Percentiles rank a stretch among this genome's conserved stretches.
These are phyloP conservation scores for Scyliorhinus canicula DNA, from an alignment of 2,797 vertebrate species.

Conservation along the genomic window DNA sequence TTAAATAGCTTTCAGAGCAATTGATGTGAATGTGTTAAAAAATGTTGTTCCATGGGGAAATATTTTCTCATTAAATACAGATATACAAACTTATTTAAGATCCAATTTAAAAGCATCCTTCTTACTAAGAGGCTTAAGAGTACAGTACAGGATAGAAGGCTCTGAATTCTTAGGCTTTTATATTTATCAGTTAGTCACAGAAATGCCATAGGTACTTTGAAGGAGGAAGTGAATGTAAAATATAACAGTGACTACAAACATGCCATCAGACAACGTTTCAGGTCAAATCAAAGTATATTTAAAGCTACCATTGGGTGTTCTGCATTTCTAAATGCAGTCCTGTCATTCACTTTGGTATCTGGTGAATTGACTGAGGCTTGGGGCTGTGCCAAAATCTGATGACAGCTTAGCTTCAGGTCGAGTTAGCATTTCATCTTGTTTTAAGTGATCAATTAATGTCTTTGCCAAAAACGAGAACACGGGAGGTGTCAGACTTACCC, in stretches of 20 bases:
- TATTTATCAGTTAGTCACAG: constrained; percentile 1
- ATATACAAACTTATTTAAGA: neutral
- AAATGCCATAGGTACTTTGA: neutral
- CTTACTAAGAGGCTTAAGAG: neutral
- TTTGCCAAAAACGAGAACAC: neutral
- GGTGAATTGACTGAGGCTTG: neutral
- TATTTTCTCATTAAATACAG: constrained; percentile 12
- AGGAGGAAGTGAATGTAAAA: neutral
- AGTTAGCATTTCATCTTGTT: neutral
- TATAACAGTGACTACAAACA: neutral
- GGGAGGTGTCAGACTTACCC: neutral
- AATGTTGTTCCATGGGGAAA: neutral
- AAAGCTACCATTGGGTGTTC: neutral
- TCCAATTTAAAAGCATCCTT: neutral
- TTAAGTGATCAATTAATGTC: constrained; percentile 11
- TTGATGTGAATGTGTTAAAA: neutral
- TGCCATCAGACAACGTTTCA: neutral
- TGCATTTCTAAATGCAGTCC: neutral
- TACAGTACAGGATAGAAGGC: neutral
- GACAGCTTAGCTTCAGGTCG: neutral
- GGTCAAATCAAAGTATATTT: neutral
- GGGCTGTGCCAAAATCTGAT: neutral
- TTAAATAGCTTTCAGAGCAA: neutral
- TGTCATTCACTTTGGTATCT: neutral
- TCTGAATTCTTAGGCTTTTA: neutral